Percentiles rank a stretch among this genome's conserved stretches.
phyloP scores from a whole-genome alignment of 2,888 invertebrate species.

The Lamellibrachia satsuma region DNA sequence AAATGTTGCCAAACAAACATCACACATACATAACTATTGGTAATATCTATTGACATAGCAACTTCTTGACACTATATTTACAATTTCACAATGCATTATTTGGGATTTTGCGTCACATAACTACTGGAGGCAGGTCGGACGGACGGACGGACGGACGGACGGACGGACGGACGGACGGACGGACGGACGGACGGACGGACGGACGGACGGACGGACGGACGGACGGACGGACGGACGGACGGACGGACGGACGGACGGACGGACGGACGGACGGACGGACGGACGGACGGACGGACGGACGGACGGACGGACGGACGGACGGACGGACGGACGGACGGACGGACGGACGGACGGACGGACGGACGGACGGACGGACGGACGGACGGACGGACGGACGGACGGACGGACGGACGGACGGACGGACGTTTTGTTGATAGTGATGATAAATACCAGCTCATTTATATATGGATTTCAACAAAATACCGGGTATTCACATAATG shows the following conservation, averaged over 20 bases:
- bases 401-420: conserved; percentile 19
- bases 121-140: background rate
- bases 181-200: conserved; percentile 23
- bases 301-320: conserved; percentile 30
- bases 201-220: conserved; percentile 30
- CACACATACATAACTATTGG: too few relatives aligned
- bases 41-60: too few relatives aligned
- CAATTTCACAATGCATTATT: background rate
- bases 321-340: conserved; percentile 30
- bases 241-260: conserved; percentile 30
- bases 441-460: too few relatives aligned
- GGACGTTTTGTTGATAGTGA: too few relatives aligned
- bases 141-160: conserved; percentile 17
- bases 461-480: too few relatives aligned
- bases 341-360: conserved; percentile 30
- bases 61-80: too few relatives aligned
- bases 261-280: conserved; percentile 30
- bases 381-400: conserved; percentile 18
- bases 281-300: conserved; percentile 30
- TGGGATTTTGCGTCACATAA: background rate
- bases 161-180: conserved; percentile 17
- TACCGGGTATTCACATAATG: background rate
- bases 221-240: conserved; percentile 29
- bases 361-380: conserved; percentile 26
- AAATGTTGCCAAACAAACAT: background rate